Base-by-base conservation (phyloP, 2,113 vertebrate species). In the Galeopterus variegatus region DNA sequence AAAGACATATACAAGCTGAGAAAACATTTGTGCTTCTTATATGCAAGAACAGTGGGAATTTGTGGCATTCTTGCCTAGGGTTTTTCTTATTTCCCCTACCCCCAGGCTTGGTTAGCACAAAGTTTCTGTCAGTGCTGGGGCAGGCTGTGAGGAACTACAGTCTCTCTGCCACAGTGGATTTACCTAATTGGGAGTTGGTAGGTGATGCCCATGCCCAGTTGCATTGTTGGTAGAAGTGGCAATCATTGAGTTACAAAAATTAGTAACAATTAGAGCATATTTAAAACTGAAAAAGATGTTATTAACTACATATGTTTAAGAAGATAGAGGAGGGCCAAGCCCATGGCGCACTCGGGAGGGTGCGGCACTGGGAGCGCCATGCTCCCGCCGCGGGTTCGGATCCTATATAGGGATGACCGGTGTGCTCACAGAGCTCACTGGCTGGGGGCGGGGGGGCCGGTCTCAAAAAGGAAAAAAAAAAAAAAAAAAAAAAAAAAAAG, bases 191-290 rank as follows among this genome's bases (percentile, higher is more conserved):
- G 24, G 41, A 83, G 8, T 62, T 73, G 26, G 17, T 48, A 54
- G 52, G 11, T 52, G 62, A 56, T 94, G 21, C 48, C 45, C 4
- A 14, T 26, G n/a, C 64, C 48, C 83, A 93, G 33, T 64, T 33
- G 69, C 62, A 24, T 67, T 90, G 79, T 72, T 93, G 50, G 24
- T 60, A 1, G 36, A 73, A 79, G 31, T 73, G 41, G n/a, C 13
- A 95, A 60, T 65, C 26, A 50, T 45, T 81, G 56, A 84, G 77
- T 88, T 92, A 48, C 76, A 70, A 56, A 94, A 94, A 73, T 83
- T 84, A 92, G 64, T 81, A 93, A 88, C 48, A 88, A 54, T 72
- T 52, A 48, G 50, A 76, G 54, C n/a, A 65, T 58, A 92, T 67
- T 81, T n/a, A 62, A 91, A 83, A 15, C 28, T 41, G 36, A 87